Percentiles rank a stretch among this genome's conserved stretches.
Conservation (phyloP, 2,797 vertebrate genomes). For the Pitangus sulphuratus region DNA sequence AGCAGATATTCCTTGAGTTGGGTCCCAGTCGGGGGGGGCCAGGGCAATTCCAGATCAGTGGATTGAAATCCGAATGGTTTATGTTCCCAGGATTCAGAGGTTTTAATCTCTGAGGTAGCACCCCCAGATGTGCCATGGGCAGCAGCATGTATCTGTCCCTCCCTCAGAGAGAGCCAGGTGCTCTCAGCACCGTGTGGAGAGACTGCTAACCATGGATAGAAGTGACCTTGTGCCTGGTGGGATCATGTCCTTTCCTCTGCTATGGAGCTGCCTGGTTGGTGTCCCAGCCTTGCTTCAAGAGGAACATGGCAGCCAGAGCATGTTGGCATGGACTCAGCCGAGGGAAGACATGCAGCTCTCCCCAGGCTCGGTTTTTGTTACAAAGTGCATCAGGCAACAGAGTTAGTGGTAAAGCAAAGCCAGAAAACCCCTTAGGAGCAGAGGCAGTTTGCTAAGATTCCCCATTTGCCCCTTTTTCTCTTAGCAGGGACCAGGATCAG, state of each 20-base stretch:
- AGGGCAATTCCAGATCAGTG: neutral
- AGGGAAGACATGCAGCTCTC: neutral
- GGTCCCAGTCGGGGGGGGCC: fast-evolving
- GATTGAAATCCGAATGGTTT: neutral
- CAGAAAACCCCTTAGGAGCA: neutral
- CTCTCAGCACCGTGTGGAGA: neutral
- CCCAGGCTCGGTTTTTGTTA: neutral
- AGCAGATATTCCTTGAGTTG: neutral
- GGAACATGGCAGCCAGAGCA: neutral
- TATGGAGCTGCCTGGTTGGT: fast-evolving
- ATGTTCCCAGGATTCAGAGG: neutral
- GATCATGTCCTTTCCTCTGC: neutral
- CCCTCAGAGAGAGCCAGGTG: neutral
- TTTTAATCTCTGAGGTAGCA: neutral
- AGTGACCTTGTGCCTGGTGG: neutral
- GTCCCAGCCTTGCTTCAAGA: neutral
- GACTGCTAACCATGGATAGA: neutral
- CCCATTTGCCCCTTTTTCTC: neutral
- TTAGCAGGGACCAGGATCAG: neutral
- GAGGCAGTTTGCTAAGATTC: neutral
- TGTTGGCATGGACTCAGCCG: neutral
- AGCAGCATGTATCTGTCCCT: neutral
- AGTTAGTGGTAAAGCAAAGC: neutral
- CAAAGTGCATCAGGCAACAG: neutral
- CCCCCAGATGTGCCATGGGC: neutral